Evolutionary conservation across 1,140 invertebrate genomes (phyloP).

Genomic region (Drosophila funebris): DNA sequence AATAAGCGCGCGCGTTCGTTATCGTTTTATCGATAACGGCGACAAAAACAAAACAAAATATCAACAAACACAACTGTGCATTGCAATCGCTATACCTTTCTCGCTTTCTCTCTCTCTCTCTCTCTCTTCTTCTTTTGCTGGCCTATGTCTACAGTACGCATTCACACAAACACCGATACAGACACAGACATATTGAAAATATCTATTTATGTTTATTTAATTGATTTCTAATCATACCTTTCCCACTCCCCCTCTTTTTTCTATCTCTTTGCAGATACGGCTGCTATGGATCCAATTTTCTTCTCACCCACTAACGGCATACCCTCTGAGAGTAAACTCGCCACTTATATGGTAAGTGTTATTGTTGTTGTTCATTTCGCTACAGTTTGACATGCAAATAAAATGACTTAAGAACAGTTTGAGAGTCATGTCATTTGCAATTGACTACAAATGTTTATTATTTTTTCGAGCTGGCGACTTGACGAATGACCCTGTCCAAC

Average conservation of each 20-base stretch:
- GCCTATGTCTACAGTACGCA: not conserved
- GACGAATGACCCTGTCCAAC: slow-evolving; percentile 32
- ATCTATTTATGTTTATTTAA: slow-evolving; percentile 73
- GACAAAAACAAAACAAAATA: slow-evolving; percentile 61
- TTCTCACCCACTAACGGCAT: slow-evolving; percentile 89
- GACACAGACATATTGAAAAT: not conserved
- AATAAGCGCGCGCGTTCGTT: slow-evolving; percentile 49
- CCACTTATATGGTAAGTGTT: slow-evolving; percentile 90
- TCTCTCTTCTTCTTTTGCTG: not conserved
- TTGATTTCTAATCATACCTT: slow-evolving; percentile 77
- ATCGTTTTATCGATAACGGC: slow-evolving; percentile 71
- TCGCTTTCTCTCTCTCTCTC: not conserved
- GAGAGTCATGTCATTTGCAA: slow-evolving; percentile 3
- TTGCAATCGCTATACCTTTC: not conserved
- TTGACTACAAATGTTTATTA: slow-evolving; percentile 20
- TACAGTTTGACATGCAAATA: slow-evolving; percentile 21
- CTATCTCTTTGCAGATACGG: slow-evolving; percentile 73
- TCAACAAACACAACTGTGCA: slow-evolving; percentile 19
- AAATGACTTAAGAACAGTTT: slow-evolving; percentile 22
- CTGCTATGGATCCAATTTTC: slow-evolving; percentile 85
- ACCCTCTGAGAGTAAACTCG: slow-evolving; percentile 93
- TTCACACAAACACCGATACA: slow-evolving; percentile 3
- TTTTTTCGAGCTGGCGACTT: slow-evolving; percentile 11
- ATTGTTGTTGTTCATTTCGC: not conserved
- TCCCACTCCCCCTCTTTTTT: slow-evolving; percentile 8